Conservation (phyloP, 2,888 invertebrate species). For the Erebia ligea region DNA sequence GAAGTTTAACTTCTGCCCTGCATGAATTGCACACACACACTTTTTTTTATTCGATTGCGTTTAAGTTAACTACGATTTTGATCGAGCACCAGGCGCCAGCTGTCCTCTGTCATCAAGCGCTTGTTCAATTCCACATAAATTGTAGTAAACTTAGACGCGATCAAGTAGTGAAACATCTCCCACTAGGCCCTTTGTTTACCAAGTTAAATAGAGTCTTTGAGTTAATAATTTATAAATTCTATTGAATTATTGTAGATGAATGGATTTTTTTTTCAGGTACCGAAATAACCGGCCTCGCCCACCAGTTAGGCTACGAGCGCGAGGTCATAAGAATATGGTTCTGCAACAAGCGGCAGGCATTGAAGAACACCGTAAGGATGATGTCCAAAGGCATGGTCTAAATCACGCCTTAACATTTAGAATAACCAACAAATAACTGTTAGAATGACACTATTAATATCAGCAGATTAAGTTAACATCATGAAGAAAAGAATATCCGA, state of each 20-base stretch:
- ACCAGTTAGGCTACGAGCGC: constrained; percentile 97
- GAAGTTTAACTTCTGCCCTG: too few species aligned
- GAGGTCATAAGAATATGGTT: constrained; percentile 99
- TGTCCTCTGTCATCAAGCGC: too few species aligned
- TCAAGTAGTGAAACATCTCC: too few species aligned
- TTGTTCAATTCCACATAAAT: too few species aligned
- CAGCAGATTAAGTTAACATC: constrained; percentile 13
- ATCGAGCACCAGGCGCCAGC: too few species aligned
- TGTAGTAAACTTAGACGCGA: too few species aligned
- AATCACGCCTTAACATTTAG: constrained; percentile 76
- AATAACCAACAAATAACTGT: constrained; percentile 31
- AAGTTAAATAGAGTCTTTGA: too few species aligned
- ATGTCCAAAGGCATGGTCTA: constrained; percentile 94
- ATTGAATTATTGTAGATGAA: constrained; percentile 19
- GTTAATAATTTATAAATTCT: too few species aligned
- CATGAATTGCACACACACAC: too few species aligned
- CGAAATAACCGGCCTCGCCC: constrained; percentile 97
- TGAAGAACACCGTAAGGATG: constrained; percentile 98
- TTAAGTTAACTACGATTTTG: too few species aligned
- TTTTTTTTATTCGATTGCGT: too few species aligned
- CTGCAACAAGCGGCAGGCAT: constrained; percentile 98
- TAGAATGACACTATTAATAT: constrained; percentile 13
- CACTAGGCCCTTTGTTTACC: too few species aligned
- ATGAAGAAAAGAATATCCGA: not conserved
- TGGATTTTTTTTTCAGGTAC: constrained; percentile 86